Percentiles rank a stretch among this genome's conserved stretches.
Evolutionary conservation across 2,113 vertebrate species (phyloP).

Genomic region (Mormoops blainvillei): DNA sequence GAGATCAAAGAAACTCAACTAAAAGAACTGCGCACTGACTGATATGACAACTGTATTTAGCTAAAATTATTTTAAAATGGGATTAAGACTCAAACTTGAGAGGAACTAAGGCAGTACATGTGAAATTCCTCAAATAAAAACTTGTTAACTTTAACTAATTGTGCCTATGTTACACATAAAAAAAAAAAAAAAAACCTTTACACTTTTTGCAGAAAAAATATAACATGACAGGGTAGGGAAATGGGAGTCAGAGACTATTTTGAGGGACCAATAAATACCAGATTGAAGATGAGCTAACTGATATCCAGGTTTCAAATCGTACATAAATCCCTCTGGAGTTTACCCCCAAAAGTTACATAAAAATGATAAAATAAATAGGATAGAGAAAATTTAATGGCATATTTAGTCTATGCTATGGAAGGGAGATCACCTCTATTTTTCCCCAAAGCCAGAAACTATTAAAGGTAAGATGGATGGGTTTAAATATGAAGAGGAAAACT

Average conservation of each 20-base stretch:
- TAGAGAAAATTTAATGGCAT: neutral
- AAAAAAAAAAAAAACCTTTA: too few species aligned
- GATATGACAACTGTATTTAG: too few species aligned
- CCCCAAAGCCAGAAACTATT: neutral
- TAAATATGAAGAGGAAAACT: constrained; percentile 10
- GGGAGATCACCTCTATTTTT: neutral
- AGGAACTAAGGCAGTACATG: too few species aligned
- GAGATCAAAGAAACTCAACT: too few species aligned
- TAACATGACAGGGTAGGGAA: neutral
- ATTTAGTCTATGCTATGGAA: neutral
- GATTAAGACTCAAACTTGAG: too few species aligned
- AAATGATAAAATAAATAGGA: constrained; percentile 2
- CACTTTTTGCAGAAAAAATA: too few species aligned
- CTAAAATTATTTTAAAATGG: too few species aligned
- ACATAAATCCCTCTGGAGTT: neutral
- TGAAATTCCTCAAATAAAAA: too few species aligned
- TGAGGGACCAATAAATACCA: neutral
- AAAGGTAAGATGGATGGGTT: neutral
- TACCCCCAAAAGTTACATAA: neutral
- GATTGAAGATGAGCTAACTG: neutral
- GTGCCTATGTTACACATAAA: too few species aligned
- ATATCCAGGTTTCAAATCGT: neutral
- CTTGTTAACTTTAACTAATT: too few species aligned
- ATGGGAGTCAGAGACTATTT: neutral
- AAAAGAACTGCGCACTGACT: too few species aligned